Evolutionary conservation across 2,113 vertebrate genomes (phyloP).

Genomic region (Catharus bicknelli): DNA sequence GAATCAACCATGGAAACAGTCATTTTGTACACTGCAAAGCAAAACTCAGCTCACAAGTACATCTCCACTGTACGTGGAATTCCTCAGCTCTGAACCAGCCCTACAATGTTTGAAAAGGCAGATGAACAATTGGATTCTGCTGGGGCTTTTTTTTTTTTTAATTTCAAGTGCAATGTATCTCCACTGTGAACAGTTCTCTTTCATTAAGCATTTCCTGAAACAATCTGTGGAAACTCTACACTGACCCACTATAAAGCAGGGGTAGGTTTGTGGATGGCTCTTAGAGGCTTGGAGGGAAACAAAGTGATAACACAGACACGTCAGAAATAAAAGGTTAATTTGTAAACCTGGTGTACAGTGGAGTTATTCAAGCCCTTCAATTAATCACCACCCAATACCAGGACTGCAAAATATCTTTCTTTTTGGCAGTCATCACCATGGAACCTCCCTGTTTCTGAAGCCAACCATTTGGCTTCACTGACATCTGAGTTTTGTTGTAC

Average conservation of each 20-base stretch:
- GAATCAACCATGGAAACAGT: not conserved
- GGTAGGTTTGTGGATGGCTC: not conserved
- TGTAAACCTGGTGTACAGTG: not conserved
- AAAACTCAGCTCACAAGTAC: not conserved
- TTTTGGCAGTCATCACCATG: constrained; percentile 9
- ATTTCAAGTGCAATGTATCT: not conserved
- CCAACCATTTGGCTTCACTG: not conserved
- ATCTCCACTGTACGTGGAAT: not conserved
- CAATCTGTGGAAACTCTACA: not conserved
- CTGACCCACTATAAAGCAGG: not conserved
- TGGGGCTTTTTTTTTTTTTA: not conserved
- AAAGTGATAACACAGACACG: not conserved
- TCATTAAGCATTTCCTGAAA: not conserved
- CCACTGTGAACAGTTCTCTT: not conserved
- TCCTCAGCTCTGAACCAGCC: not conserved
- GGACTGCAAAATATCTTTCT: not conserved
- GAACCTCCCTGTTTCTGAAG: not conserved
- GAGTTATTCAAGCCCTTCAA: not conserved
- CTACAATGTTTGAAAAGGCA: not conserved
- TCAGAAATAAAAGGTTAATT: constrained; percentile 29
- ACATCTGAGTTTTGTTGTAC: constrained; percentile 49
- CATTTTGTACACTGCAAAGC: not conserved
- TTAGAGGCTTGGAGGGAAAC: not conserved
- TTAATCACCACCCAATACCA: not conserved
- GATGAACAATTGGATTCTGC: not conserved